Conservation (phyloP, 2,797 vertebrate genomes). For the Chiloscyllium punctatum region DNA sequence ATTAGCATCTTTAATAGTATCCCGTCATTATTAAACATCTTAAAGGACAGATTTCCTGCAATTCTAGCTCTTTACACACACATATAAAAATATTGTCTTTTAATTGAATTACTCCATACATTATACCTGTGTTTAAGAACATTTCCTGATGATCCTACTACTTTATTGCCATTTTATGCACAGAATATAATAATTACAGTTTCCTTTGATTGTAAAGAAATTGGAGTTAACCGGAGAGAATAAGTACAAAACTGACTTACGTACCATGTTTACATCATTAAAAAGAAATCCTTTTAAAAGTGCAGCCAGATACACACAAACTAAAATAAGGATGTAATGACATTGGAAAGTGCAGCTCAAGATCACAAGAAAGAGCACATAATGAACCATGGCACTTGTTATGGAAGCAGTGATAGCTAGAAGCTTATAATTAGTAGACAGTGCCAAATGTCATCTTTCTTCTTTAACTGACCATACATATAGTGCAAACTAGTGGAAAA, state of each 20-base stretch:
- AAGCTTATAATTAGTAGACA: conserved; percentile 19
- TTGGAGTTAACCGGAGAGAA: conserved; percentile 51
- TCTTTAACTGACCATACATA: conserved; percentile 14
- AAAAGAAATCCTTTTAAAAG: conserved; percentile 54
- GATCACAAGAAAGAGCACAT: conserved; percentile 43
- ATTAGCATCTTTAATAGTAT: conserved; percentile 53
- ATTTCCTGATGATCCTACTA: conserved; percentile 45
- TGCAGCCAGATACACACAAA: conserved; percentile 50
- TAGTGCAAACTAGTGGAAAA: conserved; percentile 23
- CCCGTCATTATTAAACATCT: conserved; percentile 57
- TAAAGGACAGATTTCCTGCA: conserved; percentile 56
- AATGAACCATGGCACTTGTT: conserved; percentile 52
- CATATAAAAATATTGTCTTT: conserved; percentile 56
- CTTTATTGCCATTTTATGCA: conserved; percentile 52
- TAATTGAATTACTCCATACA: conserved; percentile 50
- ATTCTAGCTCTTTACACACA: conserved; percentile 56
- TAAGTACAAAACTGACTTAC: conserved; percentile 54
- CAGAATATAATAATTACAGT: conserved; percentile 46
- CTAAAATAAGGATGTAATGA: conserved; percentile 44
- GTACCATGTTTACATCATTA: conserved; percentile 54
- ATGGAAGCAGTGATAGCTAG: conserved; percentile 41
- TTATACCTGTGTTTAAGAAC: conserved; percentile 53
- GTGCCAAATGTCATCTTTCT: not conserved
- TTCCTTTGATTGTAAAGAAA: conserved; percentile 41
- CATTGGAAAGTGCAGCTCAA: conserved; percentile 52